Percentiles rank a stretch among this genome's conserved stretches.
phyloP scores from a whole-genome alignment of 2,797 vertebrate species.

The Eupleurogrammus muticus region DNA sequence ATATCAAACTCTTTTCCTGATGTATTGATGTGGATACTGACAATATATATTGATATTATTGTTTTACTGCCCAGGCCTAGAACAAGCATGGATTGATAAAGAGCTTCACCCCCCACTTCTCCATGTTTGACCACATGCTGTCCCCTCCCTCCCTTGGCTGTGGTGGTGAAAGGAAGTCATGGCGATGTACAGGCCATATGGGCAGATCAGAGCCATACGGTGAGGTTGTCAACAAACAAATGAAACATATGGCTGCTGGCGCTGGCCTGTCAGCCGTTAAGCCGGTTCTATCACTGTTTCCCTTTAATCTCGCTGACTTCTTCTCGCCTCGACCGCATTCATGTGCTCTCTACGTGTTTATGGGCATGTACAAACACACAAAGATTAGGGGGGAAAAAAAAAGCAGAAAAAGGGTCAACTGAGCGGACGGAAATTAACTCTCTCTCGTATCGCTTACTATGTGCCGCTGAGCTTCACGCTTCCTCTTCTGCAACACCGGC shows the following conservation, averaged over 20 bases:
- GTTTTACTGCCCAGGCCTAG: too few species aligned
- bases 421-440: not conserved
- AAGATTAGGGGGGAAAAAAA: not conserved
- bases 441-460: not conserved
- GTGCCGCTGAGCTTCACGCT: slow-evolving; percentile 2
- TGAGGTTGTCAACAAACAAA: slow-evolving; percentile 33
- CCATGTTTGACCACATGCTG: slow-evolving; percentile 27
- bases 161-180: slow-evolving; percentile 40
- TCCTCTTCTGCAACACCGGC: not conserved
- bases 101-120: slow-evolving; percentile 4
- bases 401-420: not conserved
- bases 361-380: not conserved
- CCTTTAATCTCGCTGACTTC: slow-evolving; percentile 45
- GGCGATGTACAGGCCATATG: slow-evolving; percentile 43
- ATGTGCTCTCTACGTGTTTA: slow-evolving; percentile 9
- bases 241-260: slow-evolving; percentile 63
- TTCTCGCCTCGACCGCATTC: slow-evolving; percentile 29
- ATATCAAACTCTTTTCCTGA: too few species aligned
- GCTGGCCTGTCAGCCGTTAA: slow-evolving; percentile 48
- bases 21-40: too few species aligned
- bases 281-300: slow-evolving; percentile 26
- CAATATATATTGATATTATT: too few species aligned
- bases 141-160: slow-evolving; percentile 3
- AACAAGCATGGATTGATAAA: too few species aligned
- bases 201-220: slow-evolving; percentile 51